Conservation (phyloP, 1,140 invertebrate genomes). For the Theocolax elegans region DNA sequence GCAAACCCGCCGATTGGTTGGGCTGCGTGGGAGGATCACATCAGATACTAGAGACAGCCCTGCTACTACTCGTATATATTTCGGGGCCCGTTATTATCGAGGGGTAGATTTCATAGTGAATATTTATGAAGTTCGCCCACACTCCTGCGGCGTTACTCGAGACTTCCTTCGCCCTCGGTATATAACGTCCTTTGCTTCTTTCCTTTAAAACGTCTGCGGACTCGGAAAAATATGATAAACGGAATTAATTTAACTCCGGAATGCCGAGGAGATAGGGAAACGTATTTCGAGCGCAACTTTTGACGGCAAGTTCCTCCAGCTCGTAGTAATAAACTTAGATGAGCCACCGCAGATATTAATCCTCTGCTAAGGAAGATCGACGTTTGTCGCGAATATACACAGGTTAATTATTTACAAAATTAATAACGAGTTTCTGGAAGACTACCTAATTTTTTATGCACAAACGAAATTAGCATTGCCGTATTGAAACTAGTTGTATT, state of each 20-base stretch:
- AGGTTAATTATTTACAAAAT: no score
- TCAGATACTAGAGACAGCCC: neutral
- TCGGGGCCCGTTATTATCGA: conserved; percentile 64
- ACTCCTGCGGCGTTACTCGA: neutral
- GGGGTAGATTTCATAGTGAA: conserved; percentile 66
- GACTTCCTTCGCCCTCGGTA: neutral
- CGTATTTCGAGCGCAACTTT: neutral
- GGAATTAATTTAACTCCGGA: conserved; percentile 50
- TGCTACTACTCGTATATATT: conserved; percentile 48
- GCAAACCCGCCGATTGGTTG: no score
- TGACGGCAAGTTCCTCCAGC: no score
- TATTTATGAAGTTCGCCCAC: conserved; percentile 59
- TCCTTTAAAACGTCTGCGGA: neutral
- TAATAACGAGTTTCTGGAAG: no score
- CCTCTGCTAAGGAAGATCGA: no score
- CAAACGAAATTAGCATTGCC: no score
- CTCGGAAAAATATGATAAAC: conserved; percentile 49
- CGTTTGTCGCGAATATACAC: no score
- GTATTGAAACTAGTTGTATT: no score
- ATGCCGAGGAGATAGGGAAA: neutral
- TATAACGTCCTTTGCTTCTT: neutral
- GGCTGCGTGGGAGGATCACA: neutral
- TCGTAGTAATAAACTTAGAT: no score
- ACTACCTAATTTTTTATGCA: no score
- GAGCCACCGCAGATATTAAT: no score